These are phyloP conservation scores for Mustelus asterias DNA, from an alignment of 2,113 vertebrate genomes.

Conservation along the genomic window DNA sequence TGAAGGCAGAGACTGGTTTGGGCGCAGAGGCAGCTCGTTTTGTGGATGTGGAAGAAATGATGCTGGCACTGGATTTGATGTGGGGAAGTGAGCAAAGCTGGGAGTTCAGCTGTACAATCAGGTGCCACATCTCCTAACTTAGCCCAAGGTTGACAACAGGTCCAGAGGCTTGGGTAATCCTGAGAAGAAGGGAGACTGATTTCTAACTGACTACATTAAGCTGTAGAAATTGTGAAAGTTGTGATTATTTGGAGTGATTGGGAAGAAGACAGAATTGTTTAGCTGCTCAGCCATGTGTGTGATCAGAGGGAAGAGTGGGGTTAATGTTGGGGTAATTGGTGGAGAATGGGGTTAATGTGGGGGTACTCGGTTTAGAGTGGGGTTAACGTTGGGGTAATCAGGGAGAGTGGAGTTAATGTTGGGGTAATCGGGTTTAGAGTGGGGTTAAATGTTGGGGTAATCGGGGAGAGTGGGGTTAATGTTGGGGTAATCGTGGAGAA, in stretches of 20 bases:
- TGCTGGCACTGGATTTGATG: not conserved
- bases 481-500: not conserved
- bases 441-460: not conserved
- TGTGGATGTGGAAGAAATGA: not conserved
- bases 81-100: not conserved
- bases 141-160: not conserved
- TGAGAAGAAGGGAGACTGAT: not conserved
- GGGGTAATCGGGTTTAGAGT: not conserved
- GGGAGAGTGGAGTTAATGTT: not conserved
- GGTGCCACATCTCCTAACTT: no score
- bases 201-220: not conserved
- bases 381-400: not conserved
- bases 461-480: not conserved
- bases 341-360: no score
- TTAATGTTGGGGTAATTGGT: no score
- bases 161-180: not conserved
- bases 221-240: not conserved
- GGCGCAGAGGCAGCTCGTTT: not conserved
- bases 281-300: no score
- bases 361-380: not conserved
- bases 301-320: no score
- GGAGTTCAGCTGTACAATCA: not conserved
- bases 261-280: not conserved
- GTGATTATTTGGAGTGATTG: not conserved
- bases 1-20: not conserved